Evolutionary conservation across 53 echinoderm and acorn worm species (phyloP).

Genomic region (Zoroaster sp.): DNA sequence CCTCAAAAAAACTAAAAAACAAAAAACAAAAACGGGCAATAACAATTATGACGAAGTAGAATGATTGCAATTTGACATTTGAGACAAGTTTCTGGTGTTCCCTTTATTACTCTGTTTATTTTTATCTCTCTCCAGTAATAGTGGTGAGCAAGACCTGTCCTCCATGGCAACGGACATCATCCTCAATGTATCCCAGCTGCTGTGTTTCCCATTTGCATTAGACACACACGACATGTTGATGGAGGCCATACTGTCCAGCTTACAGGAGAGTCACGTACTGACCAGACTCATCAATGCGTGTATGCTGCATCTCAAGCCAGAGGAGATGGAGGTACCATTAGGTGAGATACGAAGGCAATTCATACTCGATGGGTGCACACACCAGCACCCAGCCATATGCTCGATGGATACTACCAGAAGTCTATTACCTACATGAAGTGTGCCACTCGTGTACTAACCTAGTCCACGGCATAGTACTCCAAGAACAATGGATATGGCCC

Average conservation of each 20-base stretch:
- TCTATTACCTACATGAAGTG: no score
- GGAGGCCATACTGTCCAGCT: constrained; percentile 74
- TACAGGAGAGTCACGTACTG: constrained; percentile 75
- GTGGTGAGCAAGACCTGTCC: constrained; percentile 39
- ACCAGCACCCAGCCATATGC: neutral
- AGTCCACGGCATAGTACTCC: no score
- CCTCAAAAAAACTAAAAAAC: no score
- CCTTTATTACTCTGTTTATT: neutral
- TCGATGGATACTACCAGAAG: no score
- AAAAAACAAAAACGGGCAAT: neutral
- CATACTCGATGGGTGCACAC: neutral
- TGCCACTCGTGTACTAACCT: no score
- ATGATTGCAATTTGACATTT: no score
- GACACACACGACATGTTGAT: constrained; percentile 83
- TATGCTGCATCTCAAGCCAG: constrained; percentile 68
- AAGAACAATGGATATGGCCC: no score
- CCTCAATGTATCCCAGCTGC: constrained; percentile 78
- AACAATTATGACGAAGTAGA: neutral
- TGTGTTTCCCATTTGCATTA: constrained; percentile 96
- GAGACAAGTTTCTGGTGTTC: no score
- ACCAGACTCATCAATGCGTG: constrained; percentile 86
- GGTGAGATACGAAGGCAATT: no score
- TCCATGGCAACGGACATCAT: constrained; percentile 72
- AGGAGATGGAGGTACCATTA: constrained; percentile 75
- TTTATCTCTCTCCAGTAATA: neutral